Percentiles rank a stretch among this genome's conserved stretches.
phyloP scores from a whole-genome alignment of 2,113 vertebrate species.

The Edolisoma coerulescens region DNA sequence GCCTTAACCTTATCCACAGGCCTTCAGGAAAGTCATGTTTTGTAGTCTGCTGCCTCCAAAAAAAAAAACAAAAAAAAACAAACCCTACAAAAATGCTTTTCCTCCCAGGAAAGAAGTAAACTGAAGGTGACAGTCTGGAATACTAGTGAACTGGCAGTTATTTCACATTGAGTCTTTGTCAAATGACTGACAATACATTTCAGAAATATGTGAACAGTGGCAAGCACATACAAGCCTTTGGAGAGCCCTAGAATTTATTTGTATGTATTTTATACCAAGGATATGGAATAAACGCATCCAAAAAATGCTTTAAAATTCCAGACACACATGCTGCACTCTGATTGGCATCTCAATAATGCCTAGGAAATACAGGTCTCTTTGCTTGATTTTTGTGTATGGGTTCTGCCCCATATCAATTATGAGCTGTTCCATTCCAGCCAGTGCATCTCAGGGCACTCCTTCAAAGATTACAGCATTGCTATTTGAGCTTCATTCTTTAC shows the following conservation, averaged over 20 bases:
- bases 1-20: not conserved
- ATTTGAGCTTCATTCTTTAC: not conserved
- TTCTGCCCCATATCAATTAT: not conserved
- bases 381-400: not conserved
- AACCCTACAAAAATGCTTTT: not conserved
- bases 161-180: not conserved
- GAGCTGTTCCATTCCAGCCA: not conserved
- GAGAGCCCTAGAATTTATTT: constrained; percentile 3
- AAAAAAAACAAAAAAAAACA: no score
- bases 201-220: not conserved
- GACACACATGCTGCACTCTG: not conserved
- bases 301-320: not conserved
- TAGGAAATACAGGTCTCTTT: not conserved
- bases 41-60: not conserved
- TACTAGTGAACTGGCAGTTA: not conserved
- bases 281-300: not conserved
- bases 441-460: not conserved
- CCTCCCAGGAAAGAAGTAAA: not conserved
- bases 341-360: not conserved
- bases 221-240: not conserved
- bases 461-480: not conserved
- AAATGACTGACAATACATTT: not conserved
- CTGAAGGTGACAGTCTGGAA: not conserved
- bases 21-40: not conserved
- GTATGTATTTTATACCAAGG: not conserved